phyloP scores from a whole-genome alignment of 1,140 invertebrate genomes.

The Subanguina moxae region DNA sequence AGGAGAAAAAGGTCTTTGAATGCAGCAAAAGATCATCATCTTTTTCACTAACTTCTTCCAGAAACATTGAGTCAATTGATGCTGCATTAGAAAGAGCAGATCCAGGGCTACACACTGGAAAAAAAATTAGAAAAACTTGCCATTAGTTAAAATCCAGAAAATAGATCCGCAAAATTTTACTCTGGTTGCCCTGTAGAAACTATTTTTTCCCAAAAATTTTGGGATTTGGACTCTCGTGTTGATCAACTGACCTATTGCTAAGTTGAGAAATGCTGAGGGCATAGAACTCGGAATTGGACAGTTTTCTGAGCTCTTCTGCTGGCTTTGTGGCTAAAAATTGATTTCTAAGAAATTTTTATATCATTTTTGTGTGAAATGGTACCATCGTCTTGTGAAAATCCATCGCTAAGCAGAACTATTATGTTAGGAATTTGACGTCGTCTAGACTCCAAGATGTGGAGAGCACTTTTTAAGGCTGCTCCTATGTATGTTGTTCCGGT shows the following conservation, averaged over 20 bases:
- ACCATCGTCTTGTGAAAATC: constrained; percentile 52
- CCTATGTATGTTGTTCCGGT: constrained; percentile 56
- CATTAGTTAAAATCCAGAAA: too few species aligned
- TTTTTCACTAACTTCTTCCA: too few species aligned
- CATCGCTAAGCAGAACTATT: constrained; percentile 50
- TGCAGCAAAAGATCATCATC: too few species aligned
- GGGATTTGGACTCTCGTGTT: background rate
- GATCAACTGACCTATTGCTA: constrained; percentile 42
- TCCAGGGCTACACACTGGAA: too few species aligned
- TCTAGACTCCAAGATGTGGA: constrained; percentile 29
- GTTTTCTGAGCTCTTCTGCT: constrained; percentile 40
- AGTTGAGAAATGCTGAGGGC: constrained; percentile 43
- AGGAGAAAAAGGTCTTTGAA: too few species aligned
- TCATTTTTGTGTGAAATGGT: background rate
- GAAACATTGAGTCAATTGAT: too few species aligned
- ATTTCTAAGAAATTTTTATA: background rate
- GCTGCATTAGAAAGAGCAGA: too few species aligned
- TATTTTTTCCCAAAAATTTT: background rate
- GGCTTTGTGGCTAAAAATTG: constrained; percentile 8
- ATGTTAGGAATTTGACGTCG: constrained; percentile 40
- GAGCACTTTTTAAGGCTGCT: constrained; percentile 43
- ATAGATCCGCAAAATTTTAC: too few species aligned
- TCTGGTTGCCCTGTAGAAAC: background rate
- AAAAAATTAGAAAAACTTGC: too few species aligned
- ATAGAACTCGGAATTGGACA: constrained; percentile 47